Conservation (phyloP, 2,888 invertebrate species). For the Drosophila paranaensis region DNA sequence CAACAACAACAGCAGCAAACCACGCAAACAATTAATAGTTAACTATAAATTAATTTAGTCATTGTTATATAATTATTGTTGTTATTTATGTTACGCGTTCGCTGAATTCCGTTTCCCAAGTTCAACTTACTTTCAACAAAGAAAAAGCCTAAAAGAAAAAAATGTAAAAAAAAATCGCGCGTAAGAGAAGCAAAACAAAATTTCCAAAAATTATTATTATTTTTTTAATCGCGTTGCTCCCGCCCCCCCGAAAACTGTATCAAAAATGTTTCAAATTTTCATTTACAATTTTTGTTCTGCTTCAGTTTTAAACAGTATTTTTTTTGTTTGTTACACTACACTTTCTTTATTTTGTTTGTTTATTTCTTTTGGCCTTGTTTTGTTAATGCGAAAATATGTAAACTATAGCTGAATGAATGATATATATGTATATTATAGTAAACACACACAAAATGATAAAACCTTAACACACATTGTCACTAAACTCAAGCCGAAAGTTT, state of each 20-base stretch:
- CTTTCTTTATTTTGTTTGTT: conserved; percentile 6
- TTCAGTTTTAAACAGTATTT: conserved; percentile 71
- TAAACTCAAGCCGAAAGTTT: conserved; percentile 42
- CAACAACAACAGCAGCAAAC: conserved; percentile 41
- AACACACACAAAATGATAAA: conserved; percentile 43
- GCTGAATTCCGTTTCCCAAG: conserved; percentile 57
- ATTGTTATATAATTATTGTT: conserved; percentile 81
- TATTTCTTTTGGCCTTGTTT: conserved; percentile 45
- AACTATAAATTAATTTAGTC: conserved; percentile 76
- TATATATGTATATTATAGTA: conserved; percentile 23
- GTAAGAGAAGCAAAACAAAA: conserved; percentile 50
- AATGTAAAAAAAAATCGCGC: conserved; percentile 25
- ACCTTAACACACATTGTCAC: conserved; percentile 63
- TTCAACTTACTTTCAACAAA: conserved; percentile 51
- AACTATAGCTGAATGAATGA: conserved; percentile 41
- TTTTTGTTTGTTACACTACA: conserved; percentile 34
- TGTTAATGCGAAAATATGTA: conserved; percentile 11
- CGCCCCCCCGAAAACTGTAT: conserved; percentile 31
- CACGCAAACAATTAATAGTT: conserved; percentile 57
- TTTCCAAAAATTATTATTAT: conserved; percentile 9
- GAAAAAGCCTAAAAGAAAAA: conserved; percentile 1
- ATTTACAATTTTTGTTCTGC: conserved; percentile 36
- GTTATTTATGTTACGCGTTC: conserved; percentile 77
- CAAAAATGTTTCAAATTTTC: conserved; percentile 30
- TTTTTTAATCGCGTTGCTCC: conserved; percentile 9